Evolutionary conservation across 1,140 invertebrate genomes (phyloP).

Genomic region (Augochlora pura): DNA sequence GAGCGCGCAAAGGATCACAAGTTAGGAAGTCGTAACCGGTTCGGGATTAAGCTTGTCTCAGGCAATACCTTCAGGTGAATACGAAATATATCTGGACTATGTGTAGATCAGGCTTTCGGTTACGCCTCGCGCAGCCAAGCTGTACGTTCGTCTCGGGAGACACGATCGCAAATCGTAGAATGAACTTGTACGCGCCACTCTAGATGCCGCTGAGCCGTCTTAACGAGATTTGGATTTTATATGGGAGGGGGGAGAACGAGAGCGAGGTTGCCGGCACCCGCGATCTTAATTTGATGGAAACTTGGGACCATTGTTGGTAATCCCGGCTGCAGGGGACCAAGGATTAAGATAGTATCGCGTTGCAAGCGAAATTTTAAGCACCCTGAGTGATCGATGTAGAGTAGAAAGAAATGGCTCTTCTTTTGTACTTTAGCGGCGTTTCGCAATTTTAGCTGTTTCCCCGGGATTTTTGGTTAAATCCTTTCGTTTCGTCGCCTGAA

Average conservation of each 20-base stretch:
- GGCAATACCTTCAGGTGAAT: conserved; percentile 55
- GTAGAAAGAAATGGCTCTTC: too few relatives aligned
- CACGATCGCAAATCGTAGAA: conserved; percentile 2
- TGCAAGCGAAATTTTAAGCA: too few relatives aligned
- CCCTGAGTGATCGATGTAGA: too few relatives aligned
- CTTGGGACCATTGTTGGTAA: too few relatives aligned
- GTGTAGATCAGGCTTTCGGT: conserved; percentile 50
- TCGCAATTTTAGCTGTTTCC: background rate
- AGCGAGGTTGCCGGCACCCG: background rate
- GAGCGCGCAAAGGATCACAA: conserved; percentile 50
- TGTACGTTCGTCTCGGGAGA: background rate
- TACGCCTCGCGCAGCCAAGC: background rate
- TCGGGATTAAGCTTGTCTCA: conserved; percentile 61
- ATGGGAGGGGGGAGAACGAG: background rate
- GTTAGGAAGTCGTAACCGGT: conserved; percentile 64
- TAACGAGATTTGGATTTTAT: conserved; percentile 3
- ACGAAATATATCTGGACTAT: conserved; percentile 52
- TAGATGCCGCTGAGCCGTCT: background rate
- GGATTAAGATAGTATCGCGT: too few relatives aligned
- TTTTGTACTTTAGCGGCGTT: background rate
- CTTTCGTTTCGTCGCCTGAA: too few relatives aligned
- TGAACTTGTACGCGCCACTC: background rate
- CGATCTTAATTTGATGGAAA: too few relatives aligned
- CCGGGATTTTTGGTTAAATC: too few relatives aligned
- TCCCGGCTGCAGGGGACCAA: too few relatives aligned